Percentiles rank a stretch among this genome's conserved stretches.
Evolutionary conservation across 2,888 invertebrate species (phyloP).

Genomic region (Zaprionus bogoriensis): DNA sequence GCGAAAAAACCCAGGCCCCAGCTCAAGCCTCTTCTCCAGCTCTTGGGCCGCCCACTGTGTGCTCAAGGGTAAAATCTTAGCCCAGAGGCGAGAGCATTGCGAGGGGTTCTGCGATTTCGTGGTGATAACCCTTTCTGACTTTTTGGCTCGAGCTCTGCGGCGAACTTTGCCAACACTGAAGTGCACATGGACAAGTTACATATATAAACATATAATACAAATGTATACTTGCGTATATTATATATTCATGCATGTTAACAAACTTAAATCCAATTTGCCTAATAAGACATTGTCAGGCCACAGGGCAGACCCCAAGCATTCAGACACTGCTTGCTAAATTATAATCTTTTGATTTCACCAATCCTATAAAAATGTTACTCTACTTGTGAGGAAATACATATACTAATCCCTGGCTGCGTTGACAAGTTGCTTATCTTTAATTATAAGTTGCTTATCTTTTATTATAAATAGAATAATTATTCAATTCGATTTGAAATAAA

Average conservation of each 20-base stretch:
- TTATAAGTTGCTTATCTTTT: no score
- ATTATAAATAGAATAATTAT: no score
- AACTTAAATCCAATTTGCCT: conserved; percentile 68
- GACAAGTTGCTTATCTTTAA: no score
- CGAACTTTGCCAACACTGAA: conserved; percentile 29
- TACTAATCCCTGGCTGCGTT: no score
- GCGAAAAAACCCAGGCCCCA: conserved; percentile 15
- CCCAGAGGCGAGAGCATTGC: background rate
- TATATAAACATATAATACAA: background rate
- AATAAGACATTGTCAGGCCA: conserved; percentile 54
- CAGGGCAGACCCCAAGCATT: background rate
- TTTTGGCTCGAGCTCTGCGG: conserved; percentile 36
- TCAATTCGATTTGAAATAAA: no score
- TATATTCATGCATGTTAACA: conserved; percentile 32
- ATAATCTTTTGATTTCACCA: no score
- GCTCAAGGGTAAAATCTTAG: conserved; percentile 42
- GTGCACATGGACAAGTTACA: conserved; percentile 7
- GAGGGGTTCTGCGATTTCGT: conserved; percentile 37
- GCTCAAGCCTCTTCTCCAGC: no score
- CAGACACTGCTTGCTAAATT: no score
- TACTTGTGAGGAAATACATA: no score
- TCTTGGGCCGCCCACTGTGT: no score
- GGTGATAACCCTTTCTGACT: conserved; percentile 70
- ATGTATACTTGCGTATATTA: conserved; percentile 7
- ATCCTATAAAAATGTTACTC: background rate